Conservation (phyloP, 2,113 vertebrate species). For the Paratilapia polleni region DNA sequence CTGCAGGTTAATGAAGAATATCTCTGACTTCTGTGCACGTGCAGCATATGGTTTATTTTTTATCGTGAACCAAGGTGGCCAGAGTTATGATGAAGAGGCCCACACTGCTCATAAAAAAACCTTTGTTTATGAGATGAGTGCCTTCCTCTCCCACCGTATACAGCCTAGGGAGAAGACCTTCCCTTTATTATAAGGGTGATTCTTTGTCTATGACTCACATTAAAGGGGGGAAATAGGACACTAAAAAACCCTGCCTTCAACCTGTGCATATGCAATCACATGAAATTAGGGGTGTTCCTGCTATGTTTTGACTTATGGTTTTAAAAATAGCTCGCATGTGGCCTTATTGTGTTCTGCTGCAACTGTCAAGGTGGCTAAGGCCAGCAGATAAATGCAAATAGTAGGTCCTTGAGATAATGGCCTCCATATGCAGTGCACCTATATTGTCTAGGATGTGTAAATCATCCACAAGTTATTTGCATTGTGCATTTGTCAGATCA, state of each 20-base stretch:
- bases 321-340: conserved; percentile 51
- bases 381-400: conserved; percentile 4
- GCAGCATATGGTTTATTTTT: background rate
- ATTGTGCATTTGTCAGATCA: background rate
- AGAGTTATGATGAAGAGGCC: background rate
- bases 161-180: conserved; percentile 14
- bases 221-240: conserved; percentile 4
- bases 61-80: conserved; percentile 11
- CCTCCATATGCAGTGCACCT: background rate
- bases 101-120: conserved; percentile 1
- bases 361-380: conserved; percentile 28
- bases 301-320: conserved; percentile 30
- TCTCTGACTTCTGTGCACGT: background rate
- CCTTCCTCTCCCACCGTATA: background rate
- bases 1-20: background rate
- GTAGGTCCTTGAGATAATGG: background rate
- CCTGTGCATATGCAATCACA: conserved; percentile 52
- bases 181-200: conserved; percentile 15
- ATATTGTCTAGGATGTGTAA: conserved; percentile 7
- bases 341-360: conserved; percentile 42
- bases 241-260: conserved; percentile 29
- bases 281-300: conserved; percentile 50
- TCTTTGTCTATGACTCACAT: conserved; percentile 26
- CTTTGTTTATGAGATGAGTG: conserved; percentile 17
- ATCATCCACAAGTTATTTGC: background rate